Percentiles rank a stretch among this genome's conserved stretches.
These are phyloP conservation scores for Melipona beecheii DNA, from an alignment of 2,888 invertebrate genomes.

Conservation along the genomic window DNA sequence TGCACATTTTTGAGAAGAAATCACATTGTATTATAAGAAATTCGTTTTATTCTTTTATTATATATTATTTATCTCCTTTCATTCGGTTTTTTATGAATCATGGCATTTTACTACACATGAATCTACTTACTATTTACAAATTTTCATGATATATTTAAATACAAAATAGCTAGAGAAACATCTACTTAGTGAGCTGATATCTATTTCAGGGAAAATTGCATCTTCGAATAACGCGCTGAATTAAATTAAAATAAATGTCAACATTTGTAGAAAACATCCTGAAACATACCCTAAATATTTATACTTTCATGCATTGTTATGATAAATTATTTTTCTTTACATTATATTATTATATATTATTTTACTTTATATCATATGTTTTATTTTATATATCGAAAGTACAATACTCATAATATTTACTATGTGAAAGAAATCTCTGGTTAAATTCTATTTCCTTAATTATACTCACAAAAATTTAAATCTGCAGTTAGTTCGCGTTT, in stretches of 20 bases:
- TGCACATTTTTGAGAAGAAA: too few relatives aligned
- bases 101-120: not conserved
- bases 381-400: too few relatives aligned
- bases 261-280: not conserved
- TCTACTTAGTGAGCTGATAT: constrained; percentile 51
- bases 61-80: too few relatives aligned
- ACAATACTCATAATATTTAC: not conserved
- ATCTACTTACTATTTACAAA: constrained; percentile 36
- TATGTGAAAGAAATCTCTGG: not conserved
- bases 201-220: constrained; percentile 56
- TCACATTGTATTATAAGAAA: too few relatives aligned
- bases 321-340: too few relatives aligned
- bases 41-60: not conserved
- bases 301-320: not conserved
- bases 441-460: not conserved
- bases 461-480: not conserved
- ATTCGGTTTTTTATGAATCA: too few relatives aligned
- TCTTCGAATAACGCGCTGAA: constrained; percentile 32
- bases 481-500: not conserved
- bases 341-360: too few relatives aligned
- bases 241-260: not conserved
- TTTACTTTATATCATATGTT: too few relatives aligned
- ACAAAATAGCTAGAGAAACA: constrained; percentile 14
- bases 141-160: constrained; percentile 3
- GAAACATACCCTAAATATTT: not conserved